Evolutionary conservation across 2,113 vertebrate genomes (phyloP).

Genomic region (Gracilinanus agilis): DNA sequence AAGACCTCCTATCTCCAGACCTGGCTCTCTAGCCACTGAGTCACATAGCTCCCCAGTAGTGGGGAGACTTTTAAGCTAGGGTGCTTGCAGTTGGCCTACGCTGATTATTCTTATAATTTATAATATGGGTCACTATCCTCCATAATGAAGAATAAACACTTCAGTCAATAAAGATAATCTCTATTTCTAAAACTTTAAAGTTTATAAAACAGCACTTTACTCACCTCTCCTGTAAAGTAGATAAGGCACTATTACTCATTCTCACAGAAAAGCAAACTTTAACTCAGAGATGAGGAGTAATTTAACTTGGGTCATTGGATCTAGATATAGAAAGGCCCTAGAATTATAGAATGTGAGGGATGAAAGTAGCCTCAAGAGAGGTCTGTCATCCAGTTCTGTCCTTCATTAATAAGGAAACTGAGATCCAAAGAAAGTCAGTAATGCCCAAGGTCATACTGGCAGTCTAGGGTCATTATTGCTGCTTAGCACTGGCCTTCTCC

Average conservation of each 20-base stretch:
- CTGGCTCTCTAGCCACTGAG: no score
- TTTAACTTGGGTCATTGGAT: neutral
- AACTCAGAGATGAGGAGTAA: neutral
- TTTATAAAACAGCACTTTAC: neutral
- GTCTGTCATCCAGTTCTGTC: neutral
- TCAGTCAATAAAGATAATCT: neutral
- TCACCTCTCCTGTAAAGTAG: neutral
- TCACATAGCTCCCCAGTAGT: no score
- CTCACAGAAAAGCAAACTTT: neutral
- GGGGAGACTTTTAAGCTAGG: no score
- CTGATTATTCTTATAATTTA: neutral
- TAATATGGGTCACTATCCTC: neutral
- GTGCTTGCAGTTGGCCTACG: neutral
- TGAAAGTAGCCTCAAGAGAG: neutral
- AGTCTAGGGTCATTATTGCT: neutral
- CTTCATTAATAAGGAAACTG: neutral
- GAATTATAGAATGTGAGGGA: neutral
- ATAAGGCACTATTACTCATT: neutral
- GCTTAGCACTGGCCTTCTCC: neutral
- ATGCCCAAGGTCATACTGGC: neutral
- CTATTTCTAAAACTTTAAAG: neutral
- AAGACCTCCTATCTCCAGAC: no score
- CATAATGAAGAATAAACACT: neutral
- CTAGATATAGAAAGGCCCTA: neutral
- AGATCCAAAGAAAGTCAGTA: neutral